Evolutionary conservation across 2,888 invertebrate genomes (phyloP).

Genomic region (Rhingia rostrata): DNA sequence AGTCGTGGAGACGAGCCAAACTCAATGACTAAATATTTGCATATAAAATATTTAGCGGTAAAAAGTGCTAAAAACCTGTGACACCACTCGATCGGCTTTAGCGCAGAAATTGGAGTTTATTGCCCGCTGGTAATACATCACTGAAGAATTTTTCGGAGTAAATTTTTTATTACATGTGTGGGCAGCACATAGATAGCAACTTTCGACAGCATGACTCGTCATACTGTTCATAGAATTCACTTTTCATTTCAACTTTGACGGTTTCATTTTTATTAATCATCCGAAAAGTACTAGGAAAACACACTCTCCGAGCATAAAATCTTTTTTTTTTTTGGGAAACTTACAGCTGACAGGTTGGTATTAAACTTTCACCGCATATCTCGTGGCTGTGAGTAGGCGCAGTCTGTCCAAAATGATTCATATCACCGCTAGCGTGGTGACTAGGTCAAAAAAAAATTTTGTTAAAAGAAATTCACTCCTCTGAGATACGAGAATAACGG

Average conservation of each 20-base stretch:
- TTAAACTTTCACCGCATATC: conserved; percentile 68
- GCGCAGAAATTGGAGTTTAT: conserved; percentile 45
- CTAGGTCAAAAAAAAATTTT: conserved; percentile 54
- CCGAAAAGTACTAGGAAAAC: neutral
- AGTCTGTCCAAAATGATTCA: conserved; percentile 51
- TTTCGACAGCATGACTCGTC: conserved; percentile 2
- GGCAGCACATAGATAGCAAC: neutral
- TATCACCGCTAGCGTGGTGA: conserved; percentile 30
- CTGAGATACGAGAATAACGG: neutral
- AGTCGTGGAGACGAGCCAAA: conserved; percentile 27
- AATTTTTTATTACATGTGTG: neutral
- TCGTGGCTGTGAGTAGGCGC: conserved; percentile 47
- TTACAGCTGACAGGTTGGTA: conserved; percentile 56
- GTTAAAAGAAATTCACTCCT: conserved; percentile 19
- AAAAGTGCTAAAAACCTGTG: conserved; percentile 22
- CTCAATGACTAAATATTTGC: conserved; percentile 58
- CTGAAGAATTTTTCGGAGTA: neutral
- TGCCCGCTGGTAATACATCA: neutral
- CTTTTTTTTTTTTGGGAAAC: conserved; percentile 41
- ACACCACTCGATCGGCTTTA: neutral
- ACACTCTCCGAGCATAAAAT: neutral
- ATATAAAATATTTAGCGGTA: conserved; percentile 63
- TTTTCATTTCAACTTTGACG: conserved; percentile 62
- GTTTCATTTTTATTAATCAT: conserved; percentile 51
- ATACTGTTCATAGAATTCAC: conserved; percentile 54